These are phyloP conservation scores for Onthophagus sagittarius DNA, from an alignment of 2,888 invertebrate species.

Conservation along the genomic window DNA sequence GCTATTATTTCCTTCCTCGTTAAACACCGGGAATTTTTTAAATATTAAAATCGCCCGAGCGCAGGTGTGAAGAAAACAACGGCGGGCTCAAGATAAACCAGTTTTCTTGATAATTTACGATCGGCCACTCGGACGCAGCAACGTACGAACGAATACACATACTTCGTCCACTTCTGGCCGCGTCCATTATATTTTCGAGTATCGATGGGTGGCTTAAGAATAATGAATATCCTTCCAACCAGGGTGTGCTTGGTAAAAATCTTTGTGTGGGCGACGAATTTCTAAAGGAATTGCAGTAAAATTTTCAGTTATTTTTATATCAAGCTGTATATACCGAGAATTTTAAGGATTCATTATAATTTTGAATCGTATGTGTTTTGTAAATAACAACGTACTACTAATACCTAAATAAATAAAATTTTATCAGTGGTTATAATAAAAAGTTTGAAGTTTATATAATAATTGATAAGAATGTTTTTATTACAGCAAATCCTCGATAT, in stretches of 20 bases:
- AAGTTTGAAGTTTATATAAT: no score
- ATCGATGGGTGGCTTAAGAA: neutral
- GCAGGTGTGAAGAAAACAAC: slow-evolving; percentile 22
- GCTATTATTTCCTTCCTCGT: slow-evolving; percentile 10
- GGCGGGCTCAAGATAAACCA: slow-evolving; percentile 16
- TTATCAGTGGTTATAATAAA: no score
- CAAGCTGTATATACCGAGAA: neutral
- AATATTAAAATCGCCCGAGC: slow-evolving; percentile 18
- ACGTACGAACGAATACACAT: neutral
- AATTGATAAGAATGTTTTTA: no score
- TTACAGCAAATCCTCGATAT: no score
- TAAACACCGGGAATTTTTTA: slow-evolving; percentile 18
- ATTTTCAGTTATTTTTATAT: neutral
- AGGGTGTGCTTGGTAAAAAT: neutral
- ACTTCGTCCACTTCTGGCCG: neutral
- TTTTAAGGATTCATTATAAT: no score
- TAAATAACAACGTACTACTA: no score
- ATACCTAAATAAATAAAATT: no score
- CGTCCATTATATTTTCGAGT: neutral
- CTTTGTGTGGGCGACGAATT: neutral
- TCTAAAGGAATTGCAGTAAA: neutral
- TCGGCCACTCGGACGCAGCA: slow-evolving; percentile 5
- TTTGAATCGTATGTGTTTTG: no score
- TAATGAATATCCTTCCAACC: neutral
- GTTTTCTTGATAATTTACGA: slow-evolving; percentile 22